Evolutionary conservation across 2,113 vertebrate genomes (phyloP).

Genomic region (Serinus canaria): DNA sequence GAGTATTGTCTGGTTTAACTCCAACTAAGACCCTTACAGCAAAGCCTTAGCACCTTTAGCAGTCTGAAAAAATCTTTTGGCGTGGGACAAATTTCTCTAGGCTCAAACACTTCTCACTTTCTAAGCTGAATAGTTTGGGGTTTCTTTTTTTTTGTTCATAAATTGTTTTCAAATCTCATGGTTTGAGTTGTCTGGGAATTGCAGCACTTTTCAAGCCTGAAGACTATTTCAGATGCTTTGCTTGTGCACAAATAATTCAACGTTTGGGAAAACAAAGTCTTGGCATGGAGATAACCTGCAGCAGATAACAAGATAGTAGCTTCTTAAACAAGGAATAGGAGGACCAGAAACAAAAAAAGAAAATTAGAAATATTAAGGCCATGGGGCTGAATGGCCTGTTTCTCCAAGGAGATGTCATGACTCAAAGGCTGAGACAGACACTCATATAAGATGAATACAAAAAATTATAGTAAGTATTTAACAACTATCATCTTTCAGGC

Average conservation of each 20-base stretch:
- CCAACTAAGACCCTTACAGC: not conserved
- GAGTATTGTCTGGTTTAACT: not conserved
- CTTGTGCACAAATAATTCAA: constrained; percentile 1
- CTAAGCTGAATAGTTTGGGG: not conserved
- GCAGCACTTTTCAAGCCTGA: not conserved
- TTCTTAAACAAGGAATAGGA: not conserved
- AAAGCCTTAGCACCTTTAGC: not conserved
- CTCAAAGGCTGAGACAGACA: not conserved
- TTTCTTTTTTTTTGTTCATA: not conserved
- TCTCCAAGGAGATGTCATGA: not conserved
- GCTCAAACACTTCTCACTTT: not conserved
- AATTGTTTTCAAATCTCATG: not conserved
- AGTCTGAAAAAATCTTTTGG: not conserved
- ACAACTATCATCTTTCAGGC: not conserved
- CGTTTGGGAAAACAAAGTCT: not conserved
- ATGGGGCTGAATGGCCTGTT: not conserved
- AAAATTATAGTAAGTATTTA: not conserved
- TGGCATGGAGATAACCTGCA: not conserved
- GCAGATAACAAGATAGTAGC: not conserved
- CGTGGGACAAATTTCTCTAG: not conserved
- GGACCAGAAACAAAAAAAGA: not conserved
- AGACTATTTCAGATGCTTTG: not conserved
- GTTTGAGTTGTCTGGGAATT: constrained; percentile 1
- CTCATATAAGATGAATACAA: not conserved
- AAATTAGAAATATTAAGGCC: not conserved